Base-by-base conservation (phyloP, 2,888 invertebrate species). In the Monoplex corrugatus region DNA sequence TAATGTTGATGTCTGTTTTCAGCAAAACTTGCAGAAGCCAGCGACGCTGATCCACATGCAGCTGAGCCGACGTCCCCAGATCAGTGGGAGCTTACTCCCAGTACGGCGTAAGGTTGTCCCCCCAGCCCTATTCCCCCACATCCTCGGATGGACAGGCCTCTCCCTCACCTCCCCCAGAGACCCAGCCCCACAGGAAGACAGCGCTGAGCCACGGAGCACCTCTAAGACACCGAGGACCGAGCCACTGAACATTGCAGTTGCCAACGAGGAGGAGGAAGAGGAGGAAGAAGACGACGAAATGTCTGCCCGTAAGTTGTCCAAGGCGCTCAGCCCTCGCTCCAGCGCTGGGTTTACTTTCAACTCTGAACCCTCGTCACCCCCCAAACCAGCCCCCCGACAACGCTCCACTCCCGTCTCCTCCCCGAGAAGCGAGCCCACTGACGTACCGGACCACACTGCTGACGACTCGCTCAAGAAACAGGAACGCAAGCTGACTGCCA, bases 51-150 rank as follows among this genome's bases (percentile, higher is more conserved):
- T 5, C 32, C 32, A 10, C 19, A 38, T 38, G 40, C 85, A 40
- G 28, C 57, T 38, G 87, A 85, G 93, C 10, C 63, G 78, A 57
- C 78, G 44, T 38, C 89, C 86, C 84, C 45, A 40, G 89, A 82
- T 50, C 85, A 10, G 35, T 45, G 43, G 89, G 83, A 28, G 35
- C 68, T n/a, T 72, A 57, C 45, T 40, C 63, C 43, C 89, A 86
- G 72, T 83, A 78, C 44, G 87, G 89, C 32, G 87, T 87, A 43
- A 85, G 85, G 40, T n/a, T 82, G 63, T 80, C 87, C 38, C 43
- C 85, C 63, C 86, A 78, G 8, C 82, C 89, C 32, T 78, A 45
- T 44, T 57, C 83, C 44, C 50, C 75, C 8, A 75, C 57, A 10
- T 32, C 87, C n/a, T 40, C 86, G 1, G 87, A 90, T 43, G 88